Evolutionary conservation across 2,888 invertebrate species (phyloP).

Genomic region (Apeira syringaria): DNA sequence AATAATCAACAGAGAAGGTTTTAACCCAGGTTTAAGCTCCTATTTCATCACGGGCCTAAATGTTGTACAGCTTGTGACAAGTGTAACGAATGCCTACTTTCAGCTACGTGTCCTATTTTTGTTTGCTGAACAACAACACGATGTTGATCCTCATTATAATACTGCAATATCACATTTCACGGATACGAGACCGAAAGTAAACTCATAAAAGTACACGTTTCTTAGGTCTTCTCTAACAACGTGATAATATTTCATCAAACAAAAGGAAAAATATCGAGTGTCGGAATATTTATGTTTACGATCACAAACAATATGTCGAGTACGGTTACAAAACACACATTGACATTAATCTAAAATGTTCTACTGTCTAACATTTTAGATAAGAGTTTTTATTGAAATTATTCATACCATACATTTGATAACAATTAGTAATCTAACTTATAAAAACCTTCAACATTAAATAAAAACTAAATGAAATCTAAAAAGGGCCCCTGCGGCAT

Average conservation of each 20-base stretch:
- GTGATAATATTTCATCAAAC: slow-evolving; percentile 63
- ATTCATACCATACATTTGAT: too few relatives aligned
- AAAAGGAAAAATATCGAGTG: slow-evolving; percentile 55
- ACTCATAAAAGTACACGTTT: slow-evolving; percentile 55
- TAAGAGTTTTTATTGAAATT: too few relatives aligned
- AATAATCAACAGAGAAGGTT: too few relatives aligned
- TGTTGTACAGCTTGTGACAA: too few relatives aligned
- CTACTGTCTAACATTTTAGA: too few relatives aligned
- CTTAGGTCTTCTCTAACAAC: slow-evolving; percentile 64
- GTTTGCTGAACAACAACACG: slow-evolving; percentile 6
- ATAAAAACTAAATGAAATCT: too few relatives aligned
- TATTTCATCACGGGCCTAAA: too few relatives aligned
- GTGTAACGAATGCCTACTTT: too few relatives aligned
- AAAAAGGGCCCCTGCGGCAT: too few relatives aligned
- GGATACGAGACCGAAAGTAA: slow-evolving; percentile 51
- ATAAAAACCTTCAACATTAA: too few relatives aligned
- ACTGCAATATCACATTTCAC: slow-evolving; percentile 53
- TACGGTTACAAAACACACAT: slow-evolving; percentile 6
- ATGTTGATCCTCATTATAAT: slow-evolving; percentile 39
- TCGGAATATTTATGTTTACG: slow-evolving; percentile 8
- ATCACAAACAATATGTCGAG: slow-evolving; percentile 30
- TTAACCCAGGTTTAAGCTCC: too few relatives aligned
- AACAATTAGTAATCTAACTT: too few relatives aligned
- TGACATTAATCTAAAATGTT: background rate
- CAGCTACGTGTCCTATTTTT: background rate